Base-by-base conservation (phyloP, 2,888 invertebrate species). In the Trichacis sp. region DNA sequence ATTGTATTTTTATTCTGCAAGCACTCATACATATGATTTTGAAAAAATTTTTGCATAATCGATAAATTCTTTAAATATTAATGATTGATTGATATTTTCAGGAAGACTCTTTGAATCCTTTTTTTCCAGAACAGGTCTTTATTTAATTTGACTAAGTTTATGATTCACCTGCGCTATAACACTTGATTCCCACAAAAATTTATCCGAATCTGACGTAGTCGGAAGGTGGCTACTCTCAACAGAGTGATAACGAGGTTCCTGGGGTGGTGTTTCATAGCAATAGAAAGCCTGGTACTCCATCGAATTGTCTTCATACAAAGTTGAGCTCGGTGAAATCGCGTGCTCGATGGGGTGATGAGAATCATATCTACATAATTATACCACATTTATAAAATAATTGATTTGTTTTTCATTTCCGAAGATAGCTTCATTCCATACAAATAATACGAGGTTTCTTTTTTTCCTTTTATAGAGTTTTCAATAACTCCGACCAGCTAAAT, bases 251-350 rank as follows among this genome's bases (percentile, higher is more conserved):
- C 74, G 75, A 8, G 74, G 69, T 24, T 81, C 81, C 52, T 80
- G 80, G 1, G 80, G 79, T 11, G 81, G 78, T 8, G 78, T 81
- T 48, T 81, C 81, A 63, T 80, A 82, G 53, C 81, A 80, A 49
- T 81, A 80, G 20, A 69, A 48, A 1, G 73, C 64, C 18, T 73
- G 76, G 68, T 79, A 80, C 12, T 82, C 81, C 70, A 76, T 64
- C 2, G 81, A 81, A 60, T 74, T 81, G 42, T 81, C 81, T 47
- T 81, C 81, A 56, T 79, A 79, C 20, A 77, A 53, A 33, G 72
- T 76, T 8, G 78, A 77, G 14, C 76, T 71, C 15, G 80, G 78
- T 9, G 80, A 81, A 9, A 66, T 65, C 1, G 68, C 59, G 12
- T 73, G 75, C n/a, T 78, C 74, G 48, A 74, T 64, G 20, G 70